These are phyloP conservation scores for Danaus melanippus DNA, from an alignment of 1,140 invertebrate species.

Conservation along the genomic window DNA sequence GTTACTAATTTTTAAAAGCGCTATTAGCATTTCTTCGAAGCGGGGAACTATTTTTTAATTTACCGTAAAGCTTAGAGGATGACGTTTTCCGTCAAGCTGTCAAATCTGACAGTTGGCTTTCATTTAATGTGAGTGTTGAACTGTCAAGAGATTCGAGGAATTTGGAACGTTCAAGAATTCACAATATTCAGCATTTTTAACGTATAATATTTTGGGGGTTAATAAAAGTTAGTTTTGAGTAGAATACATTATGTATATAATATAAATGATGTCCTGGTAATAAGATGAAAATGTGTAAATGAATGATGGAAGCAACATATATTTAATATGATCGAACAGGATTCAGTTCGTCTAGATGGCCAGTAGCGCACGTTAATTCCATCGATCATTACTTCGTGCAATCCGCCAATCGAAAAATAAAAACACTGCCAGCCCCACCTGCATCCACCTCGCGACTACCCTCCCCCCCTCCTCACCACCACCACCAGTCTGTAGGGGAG, in stretches of 20 bases:
- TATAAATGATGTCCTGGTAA: too few relatives aligned
- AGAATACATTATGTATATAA: too few relatives aligned
- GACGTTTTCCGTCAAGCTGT: conserved; percentile 20
- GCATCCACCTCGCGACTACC: conserved; percentile 21
- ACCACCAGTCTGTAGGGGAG: conserved; percentile 30
- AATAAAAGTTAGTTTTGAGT: too few relatives aligned
- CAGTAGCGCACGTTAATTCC: conserved; percentile 60
- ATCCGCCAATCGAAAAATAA: conserved; percentile 70
- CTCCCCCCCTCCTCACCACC: conserved; percentile 11
- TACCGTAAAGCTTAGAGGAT: conserved; percentile 2
- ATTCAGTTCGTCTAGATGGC: conserved; percentile 54
- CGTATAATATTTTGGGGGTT: too few relatives aligned
- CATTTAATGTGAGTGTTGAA: conserved; percentile 11
- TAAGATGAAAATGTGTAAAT: too few relatives aligned
- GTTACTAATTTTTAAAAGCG: background rate
- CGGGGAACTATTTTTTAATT: conserved; percentile 3
- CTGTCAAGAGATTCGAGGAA: too few relatives aligned
- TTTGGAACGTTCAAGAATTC: too few relatives aligned
- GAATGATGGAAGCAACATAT: too few relatives aligned
- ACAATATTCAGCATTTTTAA: too few relatives aligned
- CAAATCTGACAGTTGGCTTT: conserved; percentile 21
- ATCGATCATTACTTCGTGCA: conserved; percentile 70
- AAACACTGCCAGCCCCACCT: conserved; percentile 61
- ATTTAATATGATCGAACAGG: too few relatives aligned
- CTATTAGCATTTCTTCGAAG: conserved; percentile 3